A percentile compares a stretch with the other conserved stretches of the same genome.
Conservation (phyloP, 1,140 invertebrate species). For the Thaumatotibia leucotreta region DNA sequence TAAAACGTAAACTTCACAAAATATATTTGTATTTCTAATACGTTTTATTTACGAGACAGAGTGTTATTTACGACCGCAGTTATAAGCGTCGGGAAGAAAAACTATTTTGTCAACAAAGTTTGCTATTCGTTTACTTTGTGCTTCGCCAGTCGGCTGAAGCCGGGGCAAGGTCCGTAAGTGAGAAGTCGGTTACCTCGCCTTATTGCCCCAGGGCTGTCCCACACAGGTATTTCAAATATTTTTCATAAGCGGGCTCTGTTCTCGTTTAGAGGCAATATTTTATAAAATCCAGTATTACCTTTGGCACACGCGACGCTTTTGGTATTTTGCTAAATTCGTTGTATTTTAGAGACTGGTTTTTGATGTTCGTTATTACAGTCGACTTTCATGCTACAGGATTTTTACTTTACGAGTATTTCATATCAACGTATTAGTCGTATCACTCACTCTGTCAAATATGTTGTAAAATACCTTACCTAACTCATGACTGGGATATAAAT, state of each 20-base stretch:
- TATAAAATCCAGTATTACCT: neutral
- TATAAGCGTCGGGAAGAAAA: slow-evolving; percentile 24
- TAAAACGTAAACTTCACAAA: neutral
- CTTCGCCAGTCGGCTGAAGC: slow-evolving; percentile 7
- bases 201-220: neutral
- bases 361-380: neutral
- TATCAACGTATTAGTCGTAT: too few species aligned
- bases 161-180: slow-evolving; percentile 11
- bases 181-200: slow-evolving; percentile 10
- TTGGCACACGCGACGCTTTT: neutral
- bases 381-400: too few species aligned
- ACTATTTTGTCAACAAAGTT: slow-evolving; percentile 29
- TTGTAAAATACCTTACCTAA: too few species aligned
- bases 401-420: too few species aligned
- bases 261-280: neutral
- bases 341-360: neutral
- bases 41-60: slow-evolving; percentile 9
- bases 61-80: slow-evolving; percentile 24
- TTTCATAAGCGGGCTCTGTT: neutral
- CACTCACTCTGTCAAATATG: too few species aligned
- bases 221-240: neutral
- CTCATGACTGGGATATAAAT: too few species aligned
- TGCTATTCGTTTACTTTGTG: slow-evolving; percentile 21
- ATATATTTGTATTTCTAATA: neutral
- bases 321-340: neutral